phyloP scores from a whole-genome alignment of 1,140 invertebrate species.

The Calephelis nemesis region DNA sequence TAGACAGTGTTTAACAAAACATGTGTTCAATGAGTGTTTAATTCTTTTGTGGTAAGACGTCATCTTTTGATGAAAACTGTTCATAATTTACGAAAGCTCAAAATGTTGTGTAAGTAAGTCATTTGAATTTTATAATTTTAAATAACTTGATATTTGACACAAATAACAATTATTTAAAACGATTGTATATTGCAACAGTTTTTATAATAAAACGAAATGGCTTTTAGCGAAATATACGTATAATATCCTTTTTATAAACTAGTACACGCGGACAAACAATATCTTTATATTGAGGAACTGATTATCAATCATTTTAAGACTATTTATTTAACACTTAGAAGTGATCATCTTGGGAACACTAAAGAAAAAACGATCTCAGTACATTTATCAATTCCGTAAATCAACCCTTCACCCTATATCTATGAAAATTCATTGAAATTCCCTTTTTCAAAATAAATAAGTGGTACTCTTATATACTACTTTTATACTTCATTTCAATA shows the following conservation, averaged over 20 bases:
- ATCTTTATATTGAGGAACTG: constrained; percentile 27
- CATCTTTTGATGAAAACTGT: too few species aligned
- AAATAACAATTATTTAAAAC: too few species aligned
- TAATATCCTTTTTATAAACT: neutral
- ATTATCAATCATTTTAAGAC: constrained; percentile 25
- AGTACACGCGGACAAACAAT: constrained; percentile 8
- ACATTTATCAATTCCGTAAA: constrained; percentile 32
- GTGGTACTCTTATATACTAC: constrained; percentile 42
- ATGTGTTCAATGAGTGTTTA: too few species aligned
- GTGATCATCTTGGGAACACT: neutral
- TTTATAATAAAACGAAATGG: neutral
- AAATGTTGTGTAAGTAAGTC: too few species aligned
- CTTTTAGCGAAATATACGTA: neutral
- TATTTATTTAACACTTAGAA: constrained; percentile 4
- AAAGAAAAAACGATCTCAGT: constrained; percentile 16
- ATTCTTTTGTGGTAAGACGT: too few species aligned
- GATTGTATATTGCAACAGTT: too few species aligned
- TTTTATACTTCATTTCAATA: constrained; percentile 61
- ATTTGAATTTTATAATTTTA: too few species aligned
- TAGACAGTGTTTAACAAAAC: too few species aligned
- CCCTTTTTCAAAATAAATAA: constrained; percentile 29
- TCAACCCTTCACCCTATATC: constrained; percentile 21
- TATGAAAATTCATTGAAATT: constrained; percentile 27
- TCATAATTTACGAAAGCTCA: too few species aligned
- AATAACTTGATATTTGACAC: too few species aligned